Conservation (phyloP, 2,888 invertebrate species). For the Amblyjoppa proteus region DNA sequence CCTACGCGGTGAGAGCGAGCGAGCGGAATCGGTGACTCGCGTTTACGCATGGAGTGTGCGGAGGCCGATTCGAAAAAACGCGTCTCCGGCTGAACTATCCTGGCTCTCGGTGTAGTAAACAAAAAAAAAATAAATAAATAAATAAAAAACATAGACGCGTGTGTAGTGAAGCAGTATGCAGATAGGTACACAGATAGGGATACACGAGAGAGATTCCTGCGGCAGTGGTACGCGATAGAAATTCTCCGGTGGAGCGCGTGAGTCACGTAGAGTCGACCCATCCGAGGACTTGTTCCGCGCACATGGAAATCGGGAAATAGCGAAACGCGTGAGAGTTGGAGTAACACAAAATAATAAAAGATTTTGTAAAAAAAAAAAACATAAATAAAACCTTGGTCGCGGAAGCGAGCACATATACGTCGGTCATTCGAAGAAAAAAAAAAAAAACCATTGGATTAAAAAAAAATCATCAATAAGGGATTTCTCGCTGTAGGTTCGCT, state of each 20-base stretch:
- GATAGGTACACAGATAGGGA: slow-evolving; percentile 33
- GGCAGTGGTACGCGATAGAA: slow-evolving; percentile 13
- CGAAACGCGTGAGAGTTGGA: slow-evolving; percentile 32
- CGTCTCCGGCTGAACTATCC: slow-evolving; percentile 13
- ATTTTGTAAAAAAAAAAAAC: slow-evolving; percentile 2
- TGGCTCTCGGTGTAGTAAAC: slow-evolving; percentile 1
- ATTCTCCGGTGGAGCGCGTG: slow-evolving; percentile 44
- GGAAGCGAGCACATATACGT: slow-evolving; percentile 23
- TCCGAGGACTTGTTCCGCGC: slow-evolving; percentile 33
- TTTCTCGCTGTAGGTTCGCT: too few relatives aligned
- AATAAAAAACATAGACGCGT: background rate
- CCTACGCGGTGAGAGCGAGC: background rate
- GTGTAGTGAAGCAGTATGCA: slow-evolving; percentile 17
- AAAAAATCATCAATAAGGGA: too few relatives aligned
- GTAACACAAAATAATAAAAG: slow-evolving; percentile 21
- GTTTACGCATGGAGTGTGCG: slow-evolving; percentile 41
- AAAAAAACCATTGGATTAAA: background rate
- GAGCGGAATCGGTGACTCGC: slow-evolving; percentile 22
- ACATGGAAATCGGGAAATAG: slow-evolving; percentile 58
- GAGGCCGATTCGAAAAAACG: slow-evolving; percentile 32
- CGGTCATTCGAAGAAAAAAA: background rate
- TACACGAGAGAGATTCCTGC: slow-evolving; percentile 19
- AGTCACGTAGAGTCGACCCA: slow-evolving; percentile 56
- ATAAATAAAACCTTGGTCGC: background rate
- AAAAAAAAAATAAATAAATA: background rate